phyloP scores from a whole-genome alignment of 1,140 invertebrate species.

The Nebria ingens region DNA sequence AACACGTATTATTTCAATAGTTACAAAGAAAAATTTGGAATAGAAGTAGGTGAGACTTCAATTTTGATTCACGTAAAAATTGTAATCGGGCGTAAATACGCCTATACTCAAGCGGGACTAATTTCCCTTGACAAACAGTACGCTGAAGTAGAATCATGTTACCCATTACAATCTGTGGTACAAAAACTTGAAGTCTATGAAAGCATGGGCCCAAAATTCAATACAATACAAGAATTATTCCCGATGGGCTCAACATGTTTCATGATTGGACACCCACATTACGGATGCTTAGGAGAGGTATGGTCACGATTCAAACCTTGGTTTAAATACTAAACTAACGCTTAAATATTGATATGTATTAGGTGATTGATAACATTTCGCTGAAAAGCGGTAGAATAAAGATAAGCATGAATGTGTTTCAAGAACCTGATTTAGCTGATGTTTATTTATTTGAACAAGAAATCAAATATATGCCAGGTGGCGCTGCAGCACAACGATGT shows the following conservation, averaged over 20 bases:
- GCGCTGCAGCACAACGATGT: constrained; percentile 26
- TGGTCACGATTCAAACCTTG: constrained; percentile 10
- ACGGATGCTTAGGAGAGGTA: constrained; percentile 67
- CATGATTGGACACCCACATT: constrained; percentile 66
- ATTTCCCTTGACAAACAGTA: constrained; percentile 62
- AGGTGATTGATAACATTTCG: background rate
- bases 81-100: constrained; percentile 55
- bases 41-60: constrained; percentile 61
- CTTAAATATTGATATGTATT: constrained; percentile 14
- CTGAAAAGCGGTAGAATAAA: constrained; percentile 30
- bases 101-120: constrained; percentile 40
- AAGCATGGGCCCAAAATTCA: constrained; percentile 29
- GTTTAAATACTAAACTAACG: constrained; percentile 1
- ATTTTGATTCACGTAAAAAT: constrained; percentile 63
- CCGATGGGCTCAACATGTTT: constrained; percentile 56
- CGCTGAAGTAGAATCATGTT: constrained; percentile 41
- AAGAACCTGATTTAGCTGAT: constrained; percentile 34
- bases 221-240: constrained; percentile 61
- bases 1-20: constrained; percentile 34
- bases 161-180: constrained; percentile 60
- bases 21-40: constrained; percentile 52
- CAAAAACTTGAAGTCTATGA: constrained; percentile 45
- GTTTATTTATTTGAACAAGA: constrained; percentile 28
- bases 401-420: constrained; percentile 31
- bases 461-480: constrained; percentile 30